Evolutionary conservation across 2,888 invertebrate genomes (phyloP), one percentile per base, ranked within the genome.

Genomic region (Magallana nippona): DNA sequence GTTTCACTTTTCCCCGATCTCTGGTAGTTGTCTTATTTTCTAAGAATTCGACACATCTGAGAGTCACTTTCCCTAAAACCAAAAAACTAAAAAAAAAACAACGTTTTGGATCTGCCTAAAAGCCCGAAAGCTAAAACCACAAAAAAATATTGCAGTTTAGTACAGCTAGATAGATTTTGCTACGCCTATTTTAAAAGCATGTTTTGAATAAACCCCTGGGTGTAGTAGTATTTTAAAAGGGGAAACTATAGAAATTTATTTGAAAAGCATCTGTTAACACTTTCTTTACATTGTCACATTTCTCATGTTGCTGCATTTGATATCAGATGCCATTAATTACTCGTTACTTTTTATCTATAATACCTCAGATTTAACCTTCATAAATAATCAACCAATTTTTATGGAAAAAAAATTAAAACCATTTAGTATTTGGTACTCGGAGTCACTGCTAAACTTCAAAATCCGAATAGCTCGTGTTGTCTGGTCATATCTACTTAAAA

Each of bases 11-110:
- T 27, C 71, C 27, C 15, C 19, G 15, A 71, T 22, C 15, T 71
- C 71, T 71, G 71, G 71, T 71, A 27, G 71, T 5, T 71, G 71
- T 71, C 71, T 71, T 71, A 22, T 71, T 71, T 71, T 44, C 15
- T 22, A 71, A 71, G 27, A 27, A 71, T 71, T 71, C 15, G 71
- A 71, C 71, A 22, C 27, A 27, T 71, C 71, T 32, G 8, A 71
- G 27, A 71, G 71, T 27, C 71, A 71, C 15, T 71, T 71, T 63
- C 13, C 15, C 32, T 27, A 2, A 15, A 63, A 27, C 27, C 22
- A 32, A 32, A 32, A 32, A 32, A 32, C 63, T 13, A 13, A 3
- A 27, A 15, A 27, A 71, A 71, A 22, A 22, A 2, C 15, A 71
- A 15, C 60, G 60, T 44, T 44, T 44, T 44, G 5, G 44, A 44